These are phyloP conservation scores for Colaptes auratus DNA, from an alignment of 2,113 vertebrate genomes.

Conservation along the genomic window DNA sequence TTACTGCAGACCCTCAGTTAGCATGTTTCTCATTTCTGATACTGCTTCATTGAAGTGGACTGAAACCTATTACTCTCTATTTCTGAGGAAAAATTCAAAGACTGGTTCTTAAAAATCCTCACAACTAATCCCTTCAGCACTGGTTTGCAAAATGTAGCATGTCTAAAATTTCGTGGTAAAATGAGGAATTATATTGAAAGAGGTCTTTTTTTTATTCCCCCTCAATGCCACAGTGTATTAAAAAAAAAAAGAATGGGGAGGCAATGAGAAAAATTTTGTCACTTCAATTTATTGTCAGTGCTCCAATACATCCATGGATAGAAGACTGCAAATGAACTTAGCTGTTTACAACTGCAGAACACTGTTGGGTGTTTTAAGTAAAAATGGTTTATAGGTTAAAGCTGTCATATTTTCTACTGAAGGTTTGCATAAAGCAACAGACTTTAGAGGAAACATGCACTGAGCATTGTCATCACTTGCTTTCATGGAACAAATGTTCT, in stretches of 20 bases:
- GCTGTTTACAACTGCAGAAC: background rate
- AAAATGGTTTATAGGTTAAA: background rate
- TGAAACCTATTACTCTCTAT: background rate
- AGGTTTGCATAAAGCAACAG: background rate
- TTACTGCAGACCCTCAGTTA: background rate
- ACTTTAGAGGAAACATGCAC: background rate
- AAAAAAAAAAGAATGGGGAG: background rate
- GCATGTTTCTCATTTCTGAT: background rate
- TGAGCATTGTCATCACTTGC: background rate
- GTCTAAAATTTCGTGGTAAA: background rate
- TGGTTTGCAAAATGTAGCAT: background rate
- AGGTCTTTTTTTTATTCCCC: background rate
- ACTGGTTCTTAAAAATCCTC: background rate
- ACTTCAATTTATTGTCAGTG: background rate
- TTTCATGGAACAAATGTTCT: background rate
- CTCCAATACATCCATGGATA: background rate
- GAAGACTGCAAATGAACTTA: background rate
- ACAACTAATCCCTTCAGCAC: fast-evolving
- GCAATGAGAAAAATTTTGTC: background rate
- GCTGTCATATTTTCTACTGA: fast-evolving
- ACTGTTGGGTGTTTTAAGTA: background rate
- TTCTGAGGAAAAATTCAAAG: background rate
- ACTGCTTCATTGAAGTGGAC: background rate
- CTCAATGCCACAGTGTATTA: background rate
- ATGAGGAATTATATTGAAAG: background rate